These are phyloP conservation scores for Falco columbarius DNA, from an alignment of 2,797 vertebrate species.

Conservation along the genomic window DNA sequence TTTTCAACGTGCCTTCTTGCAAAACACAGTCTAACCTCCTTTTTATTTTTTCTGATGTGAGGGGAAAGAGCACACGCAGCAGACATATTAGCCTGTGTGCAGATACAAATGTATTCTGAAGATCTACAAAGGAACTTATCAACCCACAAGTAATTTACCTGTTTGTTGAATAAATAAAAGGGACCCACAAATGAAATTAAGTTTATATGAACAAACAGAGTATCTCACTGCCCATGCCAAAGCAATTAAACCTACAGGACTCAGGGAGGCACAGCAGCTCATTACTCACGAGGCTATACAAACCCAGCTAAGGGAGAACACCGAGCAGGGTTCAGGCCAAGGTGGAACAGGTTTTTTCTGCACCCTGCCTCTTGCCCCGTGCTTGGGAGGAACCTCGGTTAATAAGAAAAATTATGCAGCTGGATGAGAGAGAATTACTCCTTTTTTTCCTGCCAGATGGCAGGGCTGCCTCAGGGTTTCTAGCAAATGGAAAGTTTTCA, in stretches of 20 bases:
- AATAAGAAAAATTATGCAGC: background rate
- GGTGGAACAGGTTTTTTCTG: fast-evolving
- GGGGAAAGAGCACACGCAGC: background rate
- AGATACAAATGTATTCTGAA: background rate
- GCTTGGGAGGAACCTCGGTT: no score
- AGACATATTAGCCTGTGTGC: fast-evolving
- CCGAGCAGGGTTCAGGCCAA: fast-evolving
- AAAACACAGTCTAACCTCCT: background rate
- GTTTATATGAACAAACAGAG: background rate
- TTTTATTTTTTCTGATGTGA: no score
- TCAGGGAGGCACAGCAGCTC: fast-evolving
- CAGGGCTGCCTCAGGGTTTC: background rate
- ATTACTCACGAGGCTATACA: fast-evolving
- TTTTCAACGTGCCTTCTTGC: background rate
- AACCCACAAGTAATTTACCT: background rate
- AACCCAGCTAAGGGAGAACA: background rate
- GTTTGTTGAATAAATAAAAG: background rate
- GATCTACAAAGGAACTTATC: background rate
- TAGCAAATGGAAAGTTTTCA: background rate
- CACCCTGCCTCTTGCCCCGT: background rate
- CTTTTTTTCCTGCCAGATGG: background rate
- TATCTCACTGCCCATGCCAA: fast-evolving
- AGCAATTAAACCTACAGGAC: background rate
- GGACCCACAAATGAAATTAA: background rate
- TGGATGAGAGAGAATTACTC: background rate